Conservation (phyloP, 2,888 invertebrate species). For the Chrysomela aeneicollis region DNA sequence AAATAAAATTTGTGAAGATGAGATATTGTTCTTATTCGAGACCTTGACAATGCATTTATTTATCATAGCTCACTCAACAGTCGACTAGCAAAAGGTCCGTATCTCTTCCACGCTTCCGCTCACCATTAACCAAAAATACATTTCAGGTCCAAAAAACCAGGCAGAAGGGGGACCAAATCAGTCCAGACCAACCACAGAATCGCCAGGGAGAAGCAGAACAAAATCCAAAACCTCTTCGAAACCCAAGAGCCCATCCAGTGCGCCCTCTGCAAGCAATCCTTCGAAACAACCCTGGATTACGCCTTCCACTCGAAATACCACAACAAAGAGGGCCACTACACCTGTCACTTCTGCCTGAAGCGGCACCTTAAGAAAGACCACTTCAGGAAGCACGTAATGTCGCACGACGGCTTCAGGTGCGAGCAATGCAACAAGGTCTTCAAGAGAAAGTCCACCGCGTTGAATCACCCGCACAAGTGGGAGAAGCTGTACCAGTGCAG, state of each 20-base stretch:
- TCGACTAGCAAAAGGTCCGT: not conserved
- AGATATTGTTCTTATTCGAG: too few relatives aligned
- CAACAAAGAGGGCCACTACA: constrained; percentile 44
- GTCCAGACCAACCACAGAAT: not conserved
- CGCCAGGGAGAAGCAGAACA: constrained; percentile 33
- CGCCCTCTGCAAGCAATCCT: constrained; percentile 64
- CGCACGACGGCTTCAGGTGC: constrained; percentile 56
- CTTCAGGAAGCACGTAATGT: constrained; percentile 56
- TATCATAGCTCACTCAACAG: too few relatives aligned
- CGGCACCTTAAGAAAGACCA: constrained; percentile 44
- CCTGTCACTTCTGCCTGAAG: constrained; percentile 50
- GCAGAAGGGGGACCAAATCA: too few relatives aligned
- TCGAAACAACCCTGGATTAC: constrained; percentile 47
- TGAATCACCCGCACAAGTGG: constrained; percentile 45
- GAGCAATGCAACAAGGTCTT: constrained; percentile 56
- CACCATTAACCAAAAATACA: not conserved
- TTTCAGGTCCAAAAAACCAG: not conserved
- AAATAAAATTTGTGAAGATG: too few relatives aligned
- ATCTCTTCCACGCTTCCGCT: not conserved
- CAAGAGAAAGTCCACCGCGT: constrained; percentile 31
- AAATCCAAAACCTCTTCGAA: constrained; percentile 33
- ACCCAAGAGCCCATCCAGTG: constrained; percentile 60
- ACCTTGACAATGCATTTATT: too few relatives aligned
- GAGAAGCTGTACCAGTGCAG: constrained; percentile 52
- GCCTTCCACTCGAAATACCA: constrained; percentile 49